Evolutionary conservation across 1,140 invertebrate genomes (phyloP), one percentile per base, ranked within the genome.

Genomic region (Zaprionus ornatus): DNA sequence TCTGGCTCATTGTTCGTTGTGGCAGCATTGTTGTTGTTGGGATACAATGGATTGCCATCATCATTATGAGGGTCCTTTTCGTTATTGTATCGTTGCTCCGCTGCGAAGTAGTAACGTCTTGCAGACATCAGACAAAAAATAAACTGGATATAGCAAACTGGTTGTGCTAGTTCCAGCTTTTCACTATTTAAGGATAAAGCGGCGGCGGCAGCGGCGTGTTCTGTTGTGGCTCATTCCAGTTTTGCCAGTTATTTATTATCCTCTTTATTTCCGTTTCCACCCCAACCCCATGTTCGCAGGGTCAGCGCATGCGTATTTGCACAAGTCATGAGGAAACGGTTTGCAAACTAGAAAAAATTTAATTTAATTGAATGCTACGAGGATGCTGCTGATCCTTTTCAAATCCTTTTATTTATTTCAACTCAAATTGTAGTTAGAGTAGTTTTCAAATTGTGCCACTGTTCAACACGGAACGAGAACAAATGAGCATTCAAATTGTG

Each of bases 141-240:
- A 74, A 90, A 90, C 84, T 64, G 61, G 81, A 62, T 90, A 29
- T 37, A 42, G 54, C 65, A 73, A 85, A 90, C 81, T 73, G 73
- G 85, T 77, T 81, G 63, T 64, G 67, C 87, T 82, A 61, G 75
- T 81, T 80, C 65, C 79, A 55, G 12, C 35, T 54, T 67, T 66
- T 48, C 50, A 21, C n/a, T 61, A 48, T 40, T 42, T 32, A 19
- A 32, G 75, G 37, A 55, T 72, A 85, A 54, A 50, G 29, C 50
- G 35, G 37, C 32, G 32, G 19, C 29, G 29, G 29, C 71, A 69
- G 63, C 76, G 85, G 84, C 85, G 90, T 85, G 85, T 79, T 88
- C 72, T 88, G 81, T 85, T 88, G 69, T 90, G 86, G 85, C 86
- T 80, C 82, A 88, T 88, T 88, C 85, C 86, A 88, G 85, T 88